A percentile compares a stretch with the other conserved stretches of the same genome.
These are phyloP conservation scores for Brachionus koreanus DNA, from an alignment of 1,140 invertebrate genomes.

Conservation along the genomic window DNA sequence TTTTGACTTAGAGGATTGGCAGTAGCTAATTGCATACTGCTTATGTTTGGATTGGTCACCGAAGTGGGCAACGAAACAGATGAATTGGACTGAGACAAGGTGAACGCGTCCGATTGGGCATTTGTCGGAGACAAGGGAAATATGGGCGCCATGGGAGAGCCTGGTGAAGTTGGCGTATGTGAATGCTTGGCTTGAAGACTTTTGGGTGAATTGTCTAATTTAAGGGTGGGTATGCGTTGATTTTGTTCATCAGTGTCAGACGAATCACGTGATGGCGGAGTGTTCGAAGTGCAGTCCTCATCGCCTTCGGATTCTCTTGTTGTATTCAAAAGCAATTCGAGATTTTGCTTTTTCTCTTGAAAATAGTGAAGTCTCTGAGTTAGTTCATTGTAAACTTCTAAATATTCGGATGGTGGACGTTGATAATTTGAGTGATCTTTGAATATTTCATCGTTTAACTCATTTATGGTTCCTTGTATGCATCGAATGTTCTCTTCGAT, in stretches of 20 bases:
- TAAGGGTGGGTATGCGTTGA: not conserved
- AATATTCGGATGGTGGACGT: slow-evolving; percentile 38
- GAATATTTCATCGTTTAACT: slow-evolving; percentile 41
- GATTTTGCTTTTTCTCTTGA: slow-evolving; percentile 28
- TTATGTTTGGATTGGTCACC: not conserved
- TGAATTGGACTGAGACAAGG: not conserved
- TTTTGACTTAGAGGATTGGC: not conserved
- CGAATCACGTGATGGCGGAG: slow-evolving; percentile 3
- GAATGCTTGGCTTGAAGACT: not conserved
- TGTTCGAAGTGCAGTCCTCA: not conserved
- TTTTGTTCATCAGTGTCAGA: not conserved
- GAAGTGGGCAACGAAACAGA: not conserved
- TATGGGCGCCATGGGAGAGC: not conserved
- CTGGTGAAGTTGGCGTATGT: not conserved
- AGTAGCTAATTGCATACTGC: not conserved
- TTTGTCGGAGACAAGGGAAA: not conserved
- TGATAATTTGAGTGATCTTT: slow-evolving; percentile 9
- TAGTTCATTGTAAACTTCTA: slow-evolving; percentile 32
- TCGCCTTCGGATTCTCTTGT: not conserved
- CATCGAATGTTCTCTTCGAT: not conserved
- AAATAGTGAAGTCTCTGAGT: slow-evolving; percentile 7
- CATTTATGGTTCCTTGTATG: slow-evolving; percentile 1
- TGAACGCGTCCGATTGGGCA: not conserved
- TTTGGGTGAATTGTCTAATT: not conserved
- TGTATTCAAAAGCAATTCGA: not conserved